Evolutionary conservation across 2,113 vertebrate species (phyloP).

Genomic region (Xenopus tropicalis): UCB_Xtro_10.0 CM004447.2:126350501-126351000

Average conservation of each 20-base stretch:
- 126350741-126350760: constrained; percentile 2
- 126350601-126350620: no score
- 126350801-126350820: not conserved
- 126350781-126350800: not conserved
- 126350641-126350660: constrained; percentile 91
- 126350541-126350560: constrained; percentile 85
- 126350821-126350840: not conserved
- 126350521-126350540: constrained; percentile 89
- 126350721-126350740: constrained; percentile 74
- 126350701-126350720: constrained; percentile 87
- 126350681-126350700: constrained; percentile 96
- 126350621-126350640: constrained; percentile 50
- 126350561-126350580: not conserved
- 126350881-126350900: no score
- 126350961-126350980: no score
- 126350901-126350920: no score
- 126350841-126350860: no score
- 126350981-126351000: no score
- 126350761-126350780: not conserved
- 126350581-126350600: no score
- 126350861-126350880: no score
- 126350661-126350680: constrained; percentile 84
- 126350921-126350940: no score
- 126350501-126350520: constrained; percentile 89
- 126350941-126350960: no score